Percentiles rank a stretch among this genome's conserved stretches.
Conservation (phyloP, 2,113 vertebrate species). For the Paedocypris sp. region DNA sequence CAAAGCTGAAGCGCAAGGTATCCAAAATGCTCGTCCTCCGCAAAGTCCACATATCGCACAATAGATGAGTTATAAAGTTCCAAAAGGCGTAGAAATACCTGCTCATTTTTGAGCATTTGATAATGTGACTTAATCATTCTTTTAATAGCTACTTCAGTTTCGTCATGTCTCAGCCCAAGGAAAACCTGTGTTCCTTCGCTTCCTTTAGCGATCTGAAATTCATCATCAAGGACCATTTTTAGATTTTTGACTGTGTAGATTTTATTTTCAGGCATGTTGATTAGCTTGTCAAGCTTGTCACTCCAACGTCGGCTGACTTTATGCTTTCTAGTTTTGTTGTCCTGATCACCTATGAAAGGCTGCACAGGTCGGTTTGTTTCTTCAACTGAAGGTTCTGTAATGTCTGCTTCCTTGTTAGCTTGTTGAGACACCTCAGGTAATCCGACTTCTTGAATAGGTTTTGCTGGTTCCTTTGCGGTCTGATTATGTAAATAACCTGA, state of each 20-base stretch:
- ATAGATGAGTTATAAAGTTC: conserved; percentile 39
- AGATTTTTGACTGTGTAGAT: not conserved
- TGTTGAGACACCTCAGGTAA: too few relatives aligned
- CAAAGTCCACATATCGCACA: conserved; percentile 45
- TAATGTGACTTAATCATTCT: conserved; percentile 31
- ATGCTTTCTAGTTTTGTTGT: not conserved
- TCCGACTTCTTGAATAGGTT: too few relatives aligned
- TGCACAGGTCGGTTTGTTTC: conserved; percentile 1
- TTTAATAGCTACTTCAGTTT: conserved; percentile 26
- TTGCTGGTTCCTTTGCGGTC: too few relatives aligned
- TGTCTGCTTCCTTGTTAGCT: too few relatives aligned
- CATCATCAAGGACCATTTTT: not conserved
- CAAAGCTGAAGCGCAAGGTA: conserved; percentile 56
- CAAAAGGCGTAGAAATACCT: conserved; percentile 34
- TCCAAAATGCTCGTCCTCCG: conserved; percentile 47
- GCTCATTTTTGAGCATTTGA: conserved; percentile 40
- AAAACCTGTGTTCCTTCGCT: conserved; percentile 23
- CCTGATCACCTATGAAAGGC: not conserved
- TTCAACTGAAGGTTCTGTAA: conserved; percentile 32
- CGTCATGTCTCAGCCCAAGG: conserved; percentile 16
- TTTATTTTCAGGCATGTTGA: not conserved
- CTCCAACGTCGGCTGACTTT: conserved; percentile 16
- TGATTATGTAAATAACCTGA: too few relatives aligned
- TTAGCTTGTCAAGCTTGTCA: conserved; percentile 7
- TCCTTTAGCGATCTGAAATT: conserved; percentile 29